phyloP scores from a whole-genome alignment of 1,140 invertebrate species.

The Lepidurus apus region DNA sequence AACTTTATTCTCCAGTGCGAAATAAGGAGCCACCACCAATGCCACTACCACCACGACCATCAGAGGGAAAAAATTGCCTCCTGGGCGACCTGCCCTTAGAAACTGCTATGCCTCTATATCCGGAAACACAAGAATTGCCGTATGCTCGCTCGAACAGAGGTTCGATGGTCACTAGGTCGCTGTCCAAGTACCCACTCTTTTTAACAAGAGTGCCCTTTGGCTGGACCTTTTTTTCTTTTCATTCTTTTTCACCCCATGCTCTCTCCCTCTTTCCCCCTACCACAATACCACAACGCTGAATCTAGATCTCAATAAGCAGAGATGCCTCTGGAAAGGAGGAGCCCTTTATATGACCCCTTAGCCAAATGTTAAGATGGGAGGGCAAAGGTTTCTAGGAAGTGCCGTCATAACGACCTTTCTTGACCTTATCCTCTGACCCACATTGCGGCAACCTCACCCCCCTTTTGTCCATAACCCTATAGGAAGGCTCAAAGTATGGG shows the following conservation, averaged over 20 bases:
- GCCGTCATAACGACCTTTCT: not conserved
- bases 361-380: not conserved
- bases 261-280: not conserved
- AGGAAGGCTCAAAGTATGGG: not conserved
- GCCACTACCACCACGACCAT: not conserved
- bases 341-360: not conserved
- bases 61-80: not conserved
- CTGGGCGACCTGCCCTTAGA: not conserved
- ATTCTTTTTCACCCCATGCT: not conserved
- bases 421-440: constrained; percentile 18
- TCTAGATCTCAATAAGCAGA: constrained; percentile 5
- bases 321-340: not conserved
- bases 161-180: constrained; percentile 11
- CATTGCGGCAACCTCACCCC: constrained; percentile 7
- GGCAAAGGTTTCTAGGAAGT: not conserved
- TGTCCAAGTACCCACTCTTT: constrained; percentile 3
- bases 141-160: not conserved
- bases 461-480: not conserved
- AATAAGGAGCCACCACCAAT: not conserved
- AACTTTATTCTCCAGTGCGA: not conserved
- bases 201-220: not conserved
- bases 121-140: constrained; percentile 18
- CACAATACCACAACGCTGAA: constrained; percentile 3
- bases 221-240: not conserved
- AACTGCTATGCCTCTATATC: not conserved